Evolutionary conservation across 2,888 invertebrate species (phyloP), one percentile per base, ranked within the genome.

Genomic region (Schizaphis graminum): DNA sequence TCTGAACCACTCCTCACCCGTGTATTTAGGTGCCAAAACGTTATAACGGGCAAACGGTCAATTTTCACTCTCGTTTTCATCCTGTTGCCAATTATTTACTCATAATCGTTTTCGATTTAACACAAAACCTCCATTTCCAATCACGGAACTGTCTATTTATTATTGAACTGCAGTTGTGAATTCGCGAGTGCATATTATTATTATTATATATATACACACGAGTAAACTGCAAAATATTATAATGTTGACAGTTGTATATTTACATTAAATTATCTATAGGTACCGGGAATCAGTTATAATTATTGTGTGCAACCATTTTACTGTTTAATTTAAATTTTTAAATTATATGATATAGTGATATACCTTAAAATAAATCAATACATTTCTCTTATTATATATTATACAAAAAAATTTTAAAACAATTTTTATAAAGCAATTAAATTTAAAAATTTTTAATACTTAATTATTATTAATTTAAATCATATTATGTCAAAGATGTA

Each of bases 1-100:
- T n/a, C 21, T 49, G 5, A 44, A 49, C 57, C 10, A 44, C 24
- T 49, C 11, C 16, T 41, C 77, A 21, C 8, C 8, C 53, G n/a
- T 53, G 44, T 4, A 47, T 7, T 35, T 77, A 35, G 41, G n/a
- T 91, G 90, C 94, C 86, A 91, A 91, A 61, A 90, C n/a, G 35
- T 57, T 57, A 35, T 35, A 35, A 16, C 35, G 57, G 47, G 35
- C 56, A n/a, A 90, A 16, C 85, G 61, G 57, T 93, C 61, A 91
- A 41, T 90, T 94, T 94, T 91, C 53, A 94, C 90, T 94, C 49
- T 94, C 53, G 86, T 91, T 94, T 86, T 90, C 35, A 85, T 57
- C 24, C 91, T 24, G 41, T 53, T 53, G 90, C 90, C 90, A 90
- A 91, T 85, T 35, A 77, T 21, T 67, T 26, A 5, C 53, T 85